A percentile compares a stretch with the other conserved stretches of the same genome.
Evolutionary conservation across 2,888 invertebrate species (phyloP).

Genomic region (Drosophila anceps): DNA sequence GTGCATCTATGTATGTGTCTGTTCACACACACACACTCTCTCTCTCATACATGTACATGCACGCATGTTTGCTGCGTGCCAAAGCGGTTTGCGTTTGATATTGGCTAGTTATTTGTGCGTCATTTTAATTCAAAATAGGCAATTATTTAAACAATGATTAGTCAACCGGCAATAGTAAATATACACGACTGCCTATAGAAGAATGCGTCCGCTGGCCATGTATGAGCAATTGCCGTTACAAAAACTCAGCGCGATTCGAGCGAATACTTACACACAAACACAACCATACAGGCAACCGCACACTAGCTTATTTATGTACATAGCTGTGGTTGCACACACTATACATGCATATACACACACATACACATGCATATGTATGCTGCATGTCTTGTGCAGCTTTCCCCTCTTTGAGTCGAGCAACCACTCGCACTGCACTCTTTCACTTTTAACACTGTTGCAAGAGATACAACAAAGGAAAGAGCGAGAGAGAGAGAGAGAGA

Average conservation of each 20-base stretch:
- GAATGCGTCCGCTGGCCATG: constrained; percentile 59
- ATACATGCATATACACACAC: constrained; percentile 1
- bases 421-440: constrained; percentile 47
- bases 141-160: constrained; percentile 73
- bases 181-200: constrained; percentile 50
- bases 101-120: constrained; percentile 62
- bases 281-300: background rate
- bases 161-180: constrained; percentile 66
- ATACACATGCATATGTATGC: background rate
- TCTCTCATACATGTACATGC: constrained; percentile 1
- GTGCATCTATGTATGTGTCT: constrained; percentile 14
- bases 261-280: constrained; percentile 14
- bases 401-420: constrained; percentile 46
- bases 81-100: constrained; percentile 40
- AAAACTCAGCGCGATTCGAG: constrained; percentile 15
- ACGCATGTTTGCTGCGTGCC: constrained; percentile 14
- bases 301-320: background rate
- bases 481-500: constrained; percentile 22
- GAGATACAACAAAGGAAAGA: constrained; percentile 23
- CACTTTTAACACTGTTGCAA: constrained; percentile 38
- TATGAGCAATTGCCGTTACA: constrained; percentile 64
- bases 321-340: constrained; percentile 2
- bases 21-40: background rate
- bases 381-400: constrained; percentile 44
- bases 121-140: constrained; percentile 70